phyloP scores from a whole-genome alignment of 2,797 vertebrate genomes.

The Champsocephalus esox region DNA sequence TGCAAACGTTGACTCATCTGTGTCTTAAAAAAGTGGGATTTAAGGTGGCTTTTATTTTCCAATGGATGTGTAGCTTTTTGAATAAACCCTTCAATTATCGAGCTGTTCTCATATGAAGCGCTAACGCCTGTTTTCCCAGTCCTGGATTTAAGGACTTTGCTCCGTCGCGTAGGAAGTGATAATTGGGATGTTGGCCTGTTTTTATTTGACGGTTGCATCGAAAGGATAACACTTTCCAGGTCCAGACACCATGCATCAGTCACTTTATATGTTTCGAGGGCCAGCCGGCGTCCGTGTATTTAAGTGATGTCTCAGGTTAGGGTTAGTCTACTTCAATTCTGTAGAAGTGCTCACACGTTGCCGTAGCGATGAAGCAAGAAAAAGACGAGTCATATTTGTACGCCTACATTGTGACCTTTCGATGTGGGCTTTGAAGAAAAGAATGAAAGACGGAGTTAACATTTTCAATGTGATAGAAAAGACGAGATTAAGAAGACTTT shows the following conservation, averaged over 20 bases:
- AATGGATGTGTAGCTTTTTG: constrained; percentile 60
- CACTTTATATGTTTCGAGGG: constrained; percentile 55
- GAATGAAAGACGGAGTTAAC: background rate
- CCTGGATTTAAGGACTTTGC: constrained; percentile 57
- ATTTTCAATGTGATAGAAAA: background rate
- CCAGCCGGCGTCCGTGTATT: background rate
- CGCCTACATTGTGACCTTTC: background rate
- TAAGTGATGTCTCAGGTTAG: constrained; percentile 31
- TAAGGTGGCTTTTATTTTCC: constrained; percentile 71
- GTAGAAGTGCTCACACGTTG: background rate
- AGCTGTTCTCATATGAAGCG: constrained; percentile 46
- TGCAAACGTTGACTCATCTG: constrained; percentile 51
- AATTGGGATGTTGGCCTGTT: constrained; percentile 67
- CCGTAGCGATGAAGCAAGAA: background rate
- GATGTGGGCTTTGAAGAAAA: background rate
- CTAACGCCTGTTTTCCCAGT: constrained; percentile 67
- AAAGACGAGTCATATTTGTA: constrained; percentile 1
- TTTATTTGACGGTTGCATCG: constrained; percentile 66
- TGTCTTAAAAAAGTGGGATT: constrained; percentile 56
- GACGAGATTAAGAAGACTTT: background rate
- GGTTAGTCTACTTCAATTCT: background rate
- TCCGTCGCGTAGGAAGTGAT: constrained; percentile 58
- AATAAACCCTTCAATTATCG: constrained; percentile 73
- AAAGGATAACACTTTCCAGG: constrained; percentile 67
- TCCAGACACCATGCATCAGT: constrained; percentile 59